Conservation (phyloP, 2,113 vertebrate genomes). For the Oxygymnocypris stewartii region DNA sequence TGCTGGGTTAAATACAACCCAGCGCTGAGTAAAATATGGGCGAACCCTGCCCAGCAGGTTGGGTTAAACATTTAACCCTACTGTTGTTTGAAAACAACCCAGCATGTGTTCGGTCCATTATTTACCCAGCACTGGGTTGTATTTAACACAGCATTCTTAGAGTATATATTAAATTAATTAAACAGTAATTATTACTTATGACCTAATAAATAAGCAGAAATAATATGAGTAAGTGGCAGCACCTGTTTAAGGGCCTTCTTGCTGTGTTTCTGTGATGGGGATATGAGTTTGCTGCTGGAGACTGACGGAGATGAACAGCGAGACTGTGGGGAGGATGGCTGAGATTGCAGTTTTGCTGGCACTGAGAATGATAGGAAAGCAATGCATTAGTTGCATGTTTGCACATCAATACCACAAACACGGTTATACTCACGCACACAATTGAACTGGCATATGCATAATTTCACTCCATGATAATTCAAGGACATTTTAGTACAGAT, state of each 20-base stretch:
- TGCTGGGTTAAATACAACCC: too few species aligned
- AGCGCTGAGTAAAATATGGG: too few species aligned
- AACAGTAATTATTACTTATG: neutral
- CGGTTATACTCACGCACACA: conserved; percentile 54
- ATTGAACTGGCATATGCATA: neutral
- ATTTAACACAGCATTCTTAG: too few species aligned
- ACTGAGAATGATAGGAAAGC: conserved; percentile 72
- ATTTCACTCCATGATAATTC: conserved; percentile 15
- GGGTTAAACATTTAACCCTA: too few species aligned
- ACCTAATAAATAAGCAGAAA: neutral
- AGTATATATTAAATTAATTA: too few species aligned
- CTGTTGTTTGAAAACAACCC: too few species aligned
- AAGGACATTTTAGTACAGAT: conserved; percentile 13
- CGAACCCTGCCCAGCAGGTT: too few species aligned
- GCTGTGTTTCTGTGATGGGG: conserved; percentile 97
- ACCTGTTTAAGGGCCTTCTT: conserved; percentile 99
- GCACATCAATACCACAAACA: conserved; percentile 56
- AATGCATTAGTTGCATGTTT: neutral
- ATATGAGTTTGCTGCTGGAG: conserved; percentile 87
- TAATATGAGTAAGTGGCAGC: conserved; percentile 12
- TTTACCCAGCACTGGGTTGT: too few species aligned
- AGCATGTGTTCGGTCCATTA: too few species aligned
- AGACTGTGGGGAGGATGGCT: conserved; percentile 88
- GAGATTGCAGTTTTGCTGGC: conserved; percentile 85
- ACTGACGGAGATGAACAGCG: conserved; percentile 89